These are phyloP conservation scores for Ditylenchus weischeri DNA, from an alignment of 2,888 invertebrate species.

Conservation along the genomic window DNA sequence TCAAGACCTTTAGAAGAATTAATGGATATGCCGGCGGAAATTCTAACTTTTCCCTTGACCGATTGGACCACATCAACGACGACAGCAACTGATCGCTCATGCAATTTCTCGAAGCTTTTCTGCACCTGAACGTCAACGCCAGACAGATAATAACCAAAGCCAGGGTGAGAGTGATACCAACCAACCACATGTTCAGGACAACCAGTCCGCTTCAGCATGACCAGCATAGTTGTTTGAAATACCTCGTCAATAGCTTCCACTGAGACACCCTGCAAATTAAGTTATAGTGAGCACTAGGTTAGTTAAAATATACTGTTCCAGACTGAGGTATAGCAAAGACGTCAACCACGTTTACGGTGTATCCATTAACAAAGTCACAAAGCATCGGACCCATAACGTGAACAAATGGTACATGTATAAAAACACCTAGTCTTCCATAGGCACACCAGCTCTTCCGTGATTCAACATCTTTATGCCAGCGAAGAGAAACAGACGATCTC, in stretches of 20 bases:
- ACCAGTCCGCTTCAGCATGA: slow-evolving; percentile 94
- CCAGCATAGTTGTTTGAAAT: slow-evolving; percentile 97
- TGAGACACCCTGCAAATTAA: slow-evolving; percentile 76
- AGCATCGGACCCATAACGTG: slow-evolving; percentile 87
- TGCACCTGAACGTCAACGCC: slow-evolving; percentile 95
- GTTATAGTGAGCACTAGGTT: not conserved
- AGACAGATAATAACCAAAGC: slow-evolving; percentile 98
- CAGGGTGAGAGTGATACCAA: slow-evolving; percentile 94
- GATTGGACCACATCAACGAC: slow-evolving; percentile 99
- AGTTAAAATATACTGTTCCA: slow-evolving; percentile 68
- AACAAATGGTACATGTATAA: not conserved
- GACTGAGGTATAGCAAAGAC: slow-evolving; percentile 99
- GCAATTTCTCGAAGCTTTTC: slow-evolving; percentile 95
- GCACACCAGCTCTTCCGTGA: slow-evolving; percentile 79
- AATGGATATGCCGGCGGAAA: not conserved
- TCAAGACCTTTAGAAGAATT: slow-evolving; percentile 61
- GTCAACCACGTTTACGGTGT: slow-evolving; percentile 96
- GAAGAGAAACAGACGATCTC: slow-evolving; percentile 89
- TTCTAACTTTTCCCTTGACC: slow-evolving; percentile 75
- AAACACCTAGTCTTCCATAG: slow-evolving; percentile 46
- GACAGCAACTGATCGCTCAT: slow-evolving; percentile 95
- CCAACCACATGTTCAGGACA: slow-evolving; percentile 98
- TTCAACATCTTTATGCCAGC: slow-evolving; percentile 96
- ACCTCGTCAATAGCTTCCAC: slow-evolving; percentile 99
- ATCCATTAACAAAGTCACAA: slow-evolving; percentile 97